Evolutionary conservation across 2,888 invertebrate genomes (phyloP).

Genomic region (Lithophane ornitopus): DNA sequence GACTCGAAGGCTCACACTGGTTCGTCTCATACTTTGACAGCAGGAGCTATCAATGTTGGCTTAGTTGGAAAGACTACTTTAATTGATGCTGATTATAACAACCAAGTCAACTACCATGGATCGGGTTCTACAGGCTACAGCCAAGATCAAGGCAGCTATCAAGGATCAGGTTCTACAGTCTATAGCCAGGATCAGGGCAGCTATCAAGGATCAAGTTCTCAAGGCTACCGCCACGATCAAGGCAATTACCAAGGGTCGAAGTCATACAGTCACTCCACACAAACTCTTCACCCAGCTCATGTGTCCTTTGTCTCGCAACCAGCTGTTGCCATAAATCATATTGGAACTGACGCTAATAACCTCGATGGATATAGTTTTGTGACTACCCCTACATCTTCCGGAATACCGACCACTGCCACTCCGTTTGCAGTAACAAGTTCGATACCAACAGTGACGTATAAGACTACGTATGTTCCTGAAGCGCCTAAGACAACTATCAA

Average conservation of each 20-base stretch:
- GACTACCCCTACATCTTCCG: conserved; percentile 86
- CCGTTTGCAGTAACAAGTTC: conserved; percentile 84
- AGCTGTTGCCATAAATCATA: conserved; percentile 83
- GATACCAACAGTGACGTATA: conserved; percentile 80
- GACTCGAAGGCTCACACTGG: conserved; percentile 81
- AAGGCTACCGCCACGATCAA: conserved; percentile 63
- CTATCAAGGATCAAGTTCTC: conserved; percentile 62
- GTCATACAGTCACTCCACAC: conserved; percentile 68
- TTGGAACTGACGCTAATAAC: conserved; percentile 82
- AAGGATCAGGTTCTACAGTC: conserved; percentile 64
- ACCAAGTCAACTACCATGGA: conserved; percentile 74
- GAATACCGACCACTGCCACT: conserved; percentile 84
- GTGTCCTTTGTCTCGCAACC: conserved; percentile 79
- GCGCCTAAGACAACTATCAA: conserved; percentile 83
- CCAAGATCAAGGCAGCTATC: conserved; percentile 68
- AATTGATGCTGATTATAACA: conserved; percentile 80
- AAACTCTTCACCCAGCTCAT: conserved; percentile 77
- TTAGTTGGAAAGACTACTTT: conserved; percentile 88
- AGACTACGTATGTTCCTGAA: conserved; percentile 83
- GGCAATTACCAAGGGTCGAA: conserved; percentile 60
- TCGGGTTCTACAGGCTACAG: conserved; percentile 67
- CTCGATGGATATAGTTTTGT: conserved; percentile 81
- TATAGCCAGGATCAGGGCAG: conserved; percentile 62
- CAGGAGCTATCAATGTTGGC: conserved; percentile 87
- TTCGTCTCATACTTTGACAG: conserved; percentile 84